These are phyloP conservation scores for Tokudaia muenninki DNA, from an alignment of 2,797 vertebrate genomes.

Conservation along the genomic window DNA sequence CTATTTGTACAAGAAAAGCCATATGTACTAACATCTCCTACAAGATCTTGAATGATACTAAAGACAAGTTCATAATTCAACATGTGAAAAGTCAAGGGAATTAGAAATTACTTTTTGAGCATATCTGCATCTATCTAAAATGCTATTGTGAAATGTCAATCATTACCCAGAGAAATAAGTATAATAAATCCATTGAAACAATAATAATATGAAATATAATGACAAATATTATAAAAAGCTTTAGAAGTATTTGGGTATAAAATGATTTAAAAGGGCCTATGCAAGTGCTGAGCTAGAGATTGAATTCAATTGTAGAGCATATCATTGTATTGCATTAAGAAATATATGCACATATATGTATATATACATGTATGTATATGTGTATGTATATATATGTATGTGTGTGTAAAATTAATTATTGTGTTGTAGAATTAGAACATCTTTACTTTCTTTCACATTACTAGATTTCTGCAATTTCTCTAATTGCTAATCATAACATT, in stretches of 20 bases:
- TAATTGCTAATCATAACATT: neutral
- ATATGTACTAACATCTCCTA: neutral
- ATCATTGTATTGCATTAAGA: neutral
- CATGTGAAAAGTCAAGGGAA: slow-evolving; percentile 14
- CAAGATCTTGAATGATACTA: neutral
- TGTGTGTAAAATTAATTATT: neutral
- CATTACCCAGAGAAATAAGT: slow-evolving; percentile 5
- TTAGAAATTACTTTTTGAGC: slow-evolving; percentile 33
- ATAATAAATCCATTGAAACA: neutral
- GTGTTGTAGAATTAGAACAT: neutral
- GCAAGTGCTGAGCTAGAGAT: neutral
- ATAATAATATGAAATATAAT: slow-evolving; percentile 19
- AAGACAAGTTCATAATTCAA: slow-evolving; percentile 40
- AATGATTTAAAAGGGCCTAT: slow-evolving; percentile 14
- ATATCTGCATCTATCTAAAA: slow-evolving; percentile 43
- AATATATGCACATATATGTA: neutral
- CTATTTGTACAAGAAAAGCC: slow-evolving; percentile 4
- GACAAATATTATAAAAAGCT: neutral
- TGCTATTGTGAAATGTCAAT: neutral
- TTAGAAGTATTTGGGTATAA: slow-evolving; percentile 2
- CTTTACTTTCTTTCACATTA: neutral
- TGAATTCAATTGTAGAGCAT: neutral
- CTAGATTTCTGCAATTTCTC: slow-evolving; percentile 28
- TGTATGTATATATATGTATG: neutral
- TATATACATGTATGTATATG: neutral